A percentile compares a stretch with the other conserved stretches of the same genome.
phyloP scores from a whole-genome alignment of 30 jellyfish, hydroid and myxozoan genomes.

The Mastigias papua region DNA sequence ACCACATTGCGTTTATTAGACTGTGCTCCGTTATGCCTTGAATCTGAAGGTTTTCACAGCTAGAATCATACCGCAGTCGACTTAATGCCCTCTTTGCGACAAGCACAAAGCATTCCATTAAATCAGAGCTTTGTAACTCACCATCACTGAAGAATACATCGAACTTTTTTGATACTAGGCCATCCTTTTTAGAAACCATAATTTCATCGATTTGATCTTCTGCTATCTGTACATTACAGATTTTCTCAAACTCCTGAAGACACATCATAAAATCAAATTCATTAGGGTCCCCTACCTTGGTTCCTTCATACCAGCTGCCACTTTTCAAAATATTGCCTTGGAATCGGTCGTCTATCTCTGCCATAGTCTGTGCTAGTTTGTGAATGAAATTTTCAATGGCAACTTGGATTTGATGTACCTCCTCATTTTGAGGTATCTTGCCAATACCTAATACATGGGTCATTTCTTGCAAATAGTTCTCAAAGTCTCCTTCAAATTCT shows the following conservation, averaged over 20 bases:
- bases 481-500: slow-evolving; percentile 30
- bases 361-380: slow-evolving; percentile 5
- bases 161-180: not conserved
- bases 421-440: slow-evolving; percentile 13
- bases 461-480: slow-evolving; percentile 31
- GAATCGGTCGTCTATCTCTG: slow-evolving; percentile 26
- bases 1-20: not conserved
- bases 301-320: slow-evolving; percentile 64
- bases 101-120: slow-evolving; percentile 16
- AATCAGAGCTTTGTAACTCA: not conserved
- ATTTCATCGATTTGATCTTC: slow-evolving; percentile 13
- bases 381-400: slow-evolving; percentile 30
- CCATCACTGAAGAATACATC: slow-evolving; percentile 1
- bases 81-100: slow-evolving; percentile 13
- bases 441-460: slow-evolving; percentile 21
- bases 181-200: not conserved
- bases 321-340: slow-evolving; percentile 39
- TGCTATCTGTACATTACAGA: not conserved
- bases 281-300: slow-evolving; percentile 61
- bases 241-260: slow-evolving; percentile 16
- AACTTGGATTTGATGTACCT: slow-evolving; percentile 14
- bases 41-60: not conserved
- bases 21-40: slow-evolving; percentile 14
- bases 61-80: not conserved
- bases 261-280: slow-evolving; percentile 55